Evolutionary conservation across 1,140 invertebrate genomes (phyloP), one percentile per base, ranked within the genome.

Genomic region (Lepidurus couesii): DNA sequence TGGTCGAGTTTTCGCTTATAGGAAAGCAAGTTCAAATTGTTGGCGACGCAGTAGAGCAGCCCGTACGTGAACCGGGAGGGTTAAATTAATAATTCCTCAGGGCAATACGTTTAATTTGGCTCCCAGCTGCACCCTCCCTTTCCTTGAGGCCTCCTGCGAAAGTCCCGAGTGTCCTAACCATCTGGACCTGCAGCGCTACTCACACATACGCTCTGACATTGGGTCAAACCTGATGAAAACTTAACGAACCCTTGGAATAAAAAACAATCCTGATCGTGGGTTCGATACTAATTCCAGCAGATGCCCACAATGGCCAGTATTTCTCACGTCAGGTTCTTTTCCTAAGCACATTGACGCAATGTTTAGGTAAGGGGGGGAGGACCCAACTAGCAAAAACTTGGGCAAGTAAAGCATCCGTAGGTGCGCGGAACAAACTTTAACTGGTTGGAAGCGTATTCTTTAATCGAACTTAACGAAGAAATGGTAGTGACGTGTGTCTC

Each of bases 81-180:
- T 65, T 65, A 65, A 65, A 65, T 65, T 65, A 65, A 65, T 65
- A 65, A 65, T 65, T 65, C 53, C 53, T 65, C 53, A 65, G 53
- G 53, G 53, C 53, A 65, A 65, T 65, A 65, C 53, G 53, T 65
- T 65, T 65, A 65, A 65, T 65, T 65, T 21, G 53, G 53, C 53
- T 65, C 53, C 53, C 53, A 65, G 53, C 53, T 65, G 53, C 53
- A 65, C 53, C 53, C 53, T 65, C 53, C 53, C 53, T 65, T 65
- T 21, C 16, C 53, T 5, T 21, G 53, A 24, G 24, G 53, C 53
- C 53, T 65, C 53, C 53, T 65, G 53, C n/a, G n/a, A 65, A 65
- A 65, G 53, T 65, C 53, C 53, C 16, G 53, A 65, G 53, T 65
- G 53, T 65, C 53, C 53, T 65, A 65, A 65, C 53, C 53, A 65